Evolutionary conservation across 2,113 vertebrate species (phyloP).

Genomic region (Sceloporus tristichus): DNA sequence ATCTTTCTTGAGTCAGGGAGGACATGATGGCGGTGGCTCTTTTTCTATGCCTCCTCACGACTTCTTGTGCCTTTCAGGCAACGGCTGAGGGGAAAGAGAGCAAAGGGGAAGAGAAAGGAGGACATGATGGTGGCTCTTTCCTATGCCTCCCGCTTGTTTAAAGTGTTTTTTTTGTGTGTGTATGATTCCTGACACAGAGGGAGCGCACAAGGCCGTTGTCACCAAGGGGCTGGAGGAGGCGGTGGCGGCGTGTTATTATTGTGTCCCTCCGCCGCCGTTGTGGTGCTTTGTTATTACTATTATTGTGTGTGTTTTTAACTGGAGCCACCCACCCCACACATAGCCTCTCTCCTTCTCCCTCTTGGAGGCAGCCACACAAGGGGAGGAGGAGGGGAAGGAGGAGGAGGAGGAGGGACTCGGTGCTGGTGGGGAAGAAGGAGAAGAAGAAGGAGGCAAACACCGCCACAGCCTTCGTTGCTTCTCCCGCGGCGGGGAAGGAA

Average conservation of each 20-base stretch:
- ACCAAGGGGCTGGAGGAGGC: too few species aligned
- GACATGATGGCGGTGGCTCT: too few species aligned
- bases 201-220: not conserved
- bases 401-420: not conserved
- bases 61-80: too few species aligned
- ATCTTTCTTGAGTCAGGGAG: too few species aligned
- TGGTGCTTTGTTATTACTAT: too few species aligned
- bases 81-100: too few species aligned
- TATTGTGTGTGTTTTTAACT: too few species aligned
- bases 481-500: not conserved
- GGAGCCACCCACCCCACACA: not conserved
- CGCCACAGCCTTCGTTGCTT: not conserved
- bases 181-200: too few species aligned
- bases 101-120: too few species aligned
- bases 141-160: too few species aligned
- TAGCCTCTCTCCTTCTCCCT: not conserved
- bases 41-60: too few species aligned
- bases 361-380: not conserved
- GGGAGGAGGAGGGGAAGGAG: not conserved
- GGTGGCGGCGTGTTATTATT: not conserved
- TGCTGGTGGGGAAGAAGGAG: not conserved
- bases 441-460: not conserved
- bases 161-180: not conserved
- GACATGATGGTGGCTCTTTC: too few species aligned
- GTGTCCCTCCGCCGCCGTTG: not conserved